Conservation (phyloP, 1,140 invertebrate genomes). For the Anoplolepis gracilipes region DNA sequence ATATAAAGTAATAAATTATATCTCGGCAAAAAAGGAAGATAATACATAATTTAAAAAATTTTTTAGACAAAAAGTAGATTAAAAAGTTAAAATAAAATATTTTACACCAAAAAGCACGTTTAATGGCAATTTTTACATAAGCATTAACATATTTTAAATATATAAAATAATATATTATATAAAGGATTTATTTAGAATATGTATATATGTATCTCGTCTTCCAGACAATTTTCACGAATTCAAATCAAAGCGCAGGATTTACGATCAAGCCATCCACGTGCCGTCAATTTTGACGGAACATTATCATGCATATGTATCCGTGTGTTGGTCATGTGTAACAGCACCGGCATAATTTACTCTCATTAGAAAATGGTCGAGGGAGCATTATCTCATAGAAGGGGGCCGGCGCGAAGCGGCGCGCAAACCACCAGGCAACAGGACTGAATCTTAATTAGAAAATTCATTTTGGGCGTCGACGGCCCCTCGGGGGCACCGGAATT, state of each 20-base stretch:
- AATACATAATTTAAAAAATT: slow-evolving; percentile 3
- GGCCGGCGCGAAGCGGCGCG: not conserved
- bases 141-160: not conserved
- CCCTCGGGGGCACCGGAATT: slow-evolving; percentile 59
- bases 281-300: not conserved
- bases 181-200: not conserved
- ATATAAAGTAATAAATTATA: slow-evolving; percentile 35
- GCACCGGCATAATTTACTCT: slow-evolving; percentile 59
- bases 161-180: not conserved
- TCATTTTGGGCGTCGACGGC: slow-evolving; percentile 68
- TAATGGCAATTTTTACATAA: not conserved
- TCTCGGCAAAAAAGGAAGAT: not conserved
- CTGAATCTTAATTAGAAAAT: slow-evolving; percentile 77
- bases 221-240: not conserved
- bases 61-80: not conserved
- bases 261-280: not conserved
- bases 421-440: slow-evolving; percentile 61
- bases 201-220: not conserved
- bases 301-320: slow-evolving; percentile 6
- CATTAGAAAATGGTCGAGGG: slow-evolving; percentile 46
- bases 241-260: not conserved
- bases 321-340: not conserved
- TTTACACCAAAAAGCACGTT: not conserved
- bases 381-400: slow-evolving; percentile 69
- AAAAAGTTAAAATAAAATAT: slow-evolving; percentile 20